Evolutionary conservation across 1,140 invertebrate species (phyloP).

Genomic region (Capitella teleta): DNA sequence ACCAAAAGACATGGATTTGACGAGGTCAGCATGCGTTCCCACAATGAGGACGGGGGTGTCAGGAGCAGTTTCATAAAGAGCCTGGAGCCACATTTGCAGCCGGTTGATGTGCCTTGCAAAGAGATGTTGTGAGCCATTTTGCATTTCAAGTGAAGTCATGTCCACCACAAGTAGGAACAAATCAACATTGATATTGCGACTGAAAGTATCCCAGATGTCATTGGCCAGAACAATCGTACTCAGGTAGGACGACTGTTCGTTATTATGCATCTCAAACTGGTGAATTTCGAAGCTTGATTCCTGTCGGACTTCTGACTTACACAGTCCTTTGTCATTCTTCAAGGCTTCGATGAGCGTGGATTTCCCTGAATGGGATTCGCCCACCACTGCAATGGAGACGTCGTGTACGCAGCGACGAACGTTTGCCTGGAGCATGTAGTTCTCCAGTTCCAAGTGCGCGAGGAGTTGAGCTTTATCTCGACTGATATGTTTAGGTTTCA

Average conservation of each 20-base stretch:
- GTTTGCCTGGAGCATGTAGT: slow-evolving; percentile 1
- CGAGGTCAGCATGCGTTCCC: slow-evolving; percentile 13
- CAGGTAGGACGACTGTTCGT: slow-evolving; percentile 5
- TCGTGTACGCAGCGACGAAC: slow-evolving; percentile 2
- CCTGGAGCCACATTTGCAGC: slow-evolving; percentile 14
- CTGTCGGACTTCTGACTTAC: slow-evolving; percentile 1
- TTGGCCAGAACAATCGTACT: slow-evolving; percentile 13
- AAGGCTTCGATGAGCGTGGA: slow-evolving; percentile 13
- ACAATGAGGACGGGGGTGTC: slow-evolving; percentile 13
- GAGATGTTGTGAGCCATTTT: slow-evolving; percentile 15
- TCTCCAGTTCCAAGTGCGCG: slow-evolving; percentile 11
- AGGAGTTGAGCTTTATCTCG: slow-evolving; percentile 9
- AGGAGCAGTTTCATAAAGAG: slow-evolving; percentile 12
- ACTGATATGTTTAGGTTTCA: slow-evolving; percentile 10
- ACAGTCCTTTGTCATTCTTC: slow-evolving; percentile 8
- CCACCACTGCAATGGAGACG: slow-evolving; percentile 12
- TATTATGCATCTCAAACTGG: slow-evolving; percentile 13
- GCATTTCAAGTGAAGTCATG: slow-evolving; percentile 12
- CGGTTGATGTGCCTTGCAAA: slow-evolving; percentile 13
- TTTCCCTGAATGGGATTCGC: slow-evolving; percentile 13
- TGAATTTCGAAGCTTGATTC: slow-evolving; percentile 12
- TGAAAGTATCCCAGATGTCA: slow-evolving; percentile 13
- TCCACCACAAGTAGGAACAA: slow-evolving; percentile 11
- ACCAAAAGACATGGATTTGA: slow-evolving; percentile 11
- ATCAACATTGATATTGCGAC: slow-evolving; percentile 10